Evolutionary conservation across 2,797 vertebrate genomes (phyloP), one percentile per base, ranked within the genome.

Genomic region (Cirrhinus mrigala): DNA sequence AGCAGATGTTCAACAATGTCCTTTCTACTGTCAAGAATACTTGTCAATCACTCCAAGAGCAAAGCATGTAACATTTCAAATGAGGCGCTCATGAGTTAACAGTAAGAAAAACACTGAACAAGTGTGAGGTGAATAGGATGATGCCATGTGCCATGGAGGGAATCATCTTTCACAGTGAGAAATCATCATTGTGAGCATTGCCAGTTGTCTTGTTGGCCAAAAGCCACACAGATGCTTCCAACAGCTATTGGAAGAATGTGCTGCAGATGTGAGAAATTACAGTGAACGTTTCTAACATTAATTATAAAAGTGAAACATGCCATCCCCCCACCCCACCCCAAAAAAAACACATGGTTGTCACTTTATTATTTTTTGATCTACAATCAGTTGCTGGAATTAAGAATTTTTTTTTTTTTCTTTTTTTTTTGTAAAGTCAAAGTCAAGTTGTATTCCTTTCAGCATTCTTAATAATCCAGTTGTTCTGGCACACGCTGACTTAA

Each of bases 241-340:
- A 66, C 66, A 73, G 76, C 29, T 79, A 80, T 79, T 73, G 76
- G 6, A 80, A 73, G 56, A 73, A 73, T 80, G 68, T 64, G 44
- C 44, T n/a, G 27, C 68, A 85, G 83, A 79, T 85, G 77, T 73
- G 29, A 40, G 54, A 85, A 79, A 80, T 71, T 27, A 85, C 66
- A 48, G 52, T 48, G 64, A 24, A 70, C 4, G 3, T 58, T 69
- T 58, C 5, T 40, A 70, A 78, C 62, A 69, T 56, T 48, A 44
- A 70, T 29, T 60, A 84, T 44, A 79, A 76, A 64, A 52, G 15
- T 48, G 5, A 73, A 73, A 73, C 52, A 52, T 62, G 44, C n/a
- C 52, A 16, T 11, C 15, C 9, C 20, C 48, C 48, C 20, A n/a
- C 16, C 9, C 8, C 20, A 3, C 48, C 29, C 44, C 14, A 24